These are phyloP conservation scores for Sinohyriopsis cumingii DNA, from an alignment of 2,888 invertebrate species.

Conservation along the genomic window DNA sequence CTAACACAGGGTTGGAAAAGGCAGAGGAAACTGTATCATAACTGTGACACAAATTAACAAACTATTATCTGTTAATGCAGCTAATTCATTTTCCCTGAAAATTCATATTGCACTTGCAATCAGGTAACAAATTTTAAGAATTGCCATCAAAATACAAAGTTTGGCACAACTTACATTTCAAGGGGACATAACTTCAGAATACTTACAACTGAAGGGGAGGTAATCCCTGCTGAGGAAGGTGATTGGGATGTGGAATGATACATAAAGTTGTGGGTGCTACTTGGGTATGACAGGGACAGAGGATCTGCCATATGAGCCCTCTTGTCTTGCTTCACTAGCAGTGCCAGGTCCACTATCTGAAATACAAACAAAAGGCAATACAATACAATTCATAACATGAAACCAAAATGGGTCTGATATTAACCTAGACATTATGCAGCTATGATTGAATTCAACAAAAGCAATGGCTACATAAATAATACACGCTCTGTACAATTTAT, in stretches of 20 bases:
- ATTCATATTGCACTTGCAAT: neutral
- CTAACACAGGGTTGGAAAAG: too few species aligned
- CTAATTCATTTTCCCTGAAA: too few species aligned
- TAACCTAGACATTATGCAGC: too few species aligned
- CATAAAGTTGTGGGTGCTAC: slow-evolving; percentile 48
- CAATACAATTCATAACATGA: neutral
- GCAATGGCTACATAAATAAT: too few species aligned
- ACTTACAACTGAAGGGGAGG: slow-evolving; percentile 30
- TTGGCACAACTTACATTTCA: too few species aligned
- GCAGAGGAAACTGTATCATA: too few species aligned
- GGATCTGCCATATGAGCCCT: slow-evolving; percentile 59
- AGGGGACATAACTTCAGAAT: neutral
- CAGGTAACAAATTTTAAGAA: slow-evolving; percentile 23
- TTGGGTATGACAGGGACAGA: slow-evolving; percentile 54
- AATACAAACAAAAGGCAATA: slow-evolving; percentile 12
- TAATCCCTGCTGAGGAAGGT: slow-evolving; percentile 13
- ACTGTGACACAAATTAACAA: too few species aligned
- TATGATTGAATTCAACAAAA: too few species aligned
- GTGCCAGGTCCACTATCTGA: slow-evolving; percentile 85
- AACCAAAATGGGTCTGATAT: neutral
- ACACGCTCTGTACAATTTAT: too few species aligned
- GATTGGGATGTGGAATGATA: slow-evolving; percentile 13
- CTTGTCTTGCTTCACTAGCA: slow-evolving; percentile 84
- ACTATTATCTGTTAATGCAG: too few species aligned
- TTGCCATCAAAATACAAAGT: slow-evolving; percentile 35